A percentile compares a stretch with the other conserved stretches of the same genome.
phyloP scores from a whole-genome alignment of 2,113 vertebrate genomes.

The Osmerus mordax region DNA sequence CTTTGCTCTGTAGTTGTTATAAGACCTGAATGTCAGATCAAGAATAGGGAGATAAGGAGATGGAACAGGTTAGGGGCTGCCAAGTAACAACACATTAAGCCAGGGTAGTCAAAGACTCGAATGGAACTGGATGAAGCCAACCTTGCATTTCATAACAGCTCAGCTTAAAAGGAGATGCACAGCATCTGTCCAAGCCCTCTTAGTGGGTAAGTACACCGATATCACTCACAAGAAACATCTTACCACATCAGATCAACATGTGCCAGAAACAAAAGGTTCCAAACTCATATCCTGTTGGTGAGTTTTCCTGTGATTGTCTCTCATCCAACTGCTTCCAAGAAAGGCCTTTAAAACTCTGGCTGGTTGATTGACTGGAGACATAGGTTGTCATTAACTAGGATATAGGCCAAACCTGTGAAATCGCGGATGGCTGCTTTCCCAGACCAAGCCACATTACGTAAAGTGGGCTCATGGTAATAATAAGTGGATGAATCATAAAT shows the following conservation, averaged over 20 bases:
- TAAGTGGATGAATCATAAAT: constrained; percentile 25
- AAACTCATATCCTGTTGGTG: too few relatives aligned
- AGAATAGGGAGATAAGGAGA: too few relatives aligned
- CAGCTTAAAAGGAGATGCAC: constrained; percentile 2
- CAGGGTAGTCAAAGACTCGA: background rate
- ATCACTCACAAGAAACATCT: background rate
- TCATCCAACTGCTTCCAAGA: background rate
- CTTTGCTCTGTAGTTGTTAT: too few relatives aligned
- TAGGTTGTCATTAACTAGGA: background rate
- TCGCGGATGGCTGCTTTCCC: background rate
- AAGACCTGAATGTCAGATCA: too few relatives aligned
- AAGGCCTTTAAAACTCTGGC: background rate
- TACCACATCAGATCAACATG: constrained; percentile 2
- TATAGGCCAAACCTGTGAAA: background rate
- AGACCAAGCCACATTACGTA: constrained; percentile 10
- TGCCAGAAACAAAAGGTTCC: background rate
- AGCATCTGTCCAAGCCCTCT: constrained; percentile 4
- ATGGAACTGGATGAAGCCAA: background rate
- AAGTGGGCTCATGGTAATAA: background rate
- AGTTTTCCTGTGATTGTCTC: background rate
- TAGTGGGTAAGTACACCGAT: background rate
- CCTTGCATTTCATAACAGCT: constrained; percentile 1
- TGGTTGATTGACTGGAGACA: background rate
- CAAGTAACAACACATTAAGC: background rate
- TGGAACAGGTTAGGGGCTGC: too few relatives aligned